Base-by-base conservation (phyloP, 2,888 invertebrate genomes). In the Chesias legatella region DNA sequence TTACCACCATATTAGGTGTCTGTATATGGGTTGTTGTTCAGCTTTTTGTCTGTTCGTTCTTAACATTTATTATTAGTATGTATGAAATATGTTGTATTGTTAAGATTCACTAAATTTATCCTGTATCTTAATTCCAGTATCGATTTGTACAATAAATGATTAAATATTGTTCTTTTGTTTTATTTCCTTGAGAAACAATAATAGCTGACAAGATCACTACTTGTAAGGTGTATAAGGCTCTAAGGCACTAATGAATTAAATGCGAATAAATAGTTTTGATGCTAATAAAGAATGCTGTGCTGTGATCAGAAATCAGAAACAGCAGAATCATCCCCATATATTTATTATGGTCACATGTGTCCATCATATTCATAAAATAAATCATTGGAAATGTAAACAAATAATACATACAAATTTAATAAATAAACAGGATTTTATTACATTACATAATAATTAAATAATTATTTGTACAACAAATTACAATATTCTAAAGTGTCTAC, bases 41-140 rank as follows among this genome's bases (percentile, higher is more conserved):
- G 67, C 61, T 73, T 74, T 67, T 71, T 67, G 67, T 66, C 60
- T 69, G 60, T 73, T 73, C 57, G 62, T 66, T 72, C 65, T 68
- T 69, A 72, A 73, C 66, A 56, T 59, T 61, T 54, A 63, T 62
- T 59, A 63, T 66, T 71, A 30, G 63, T 68, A 67, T 69, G 72
- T 76, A 66, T 21, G 13, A 67, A 73, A 68, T 69, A 67, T 71
- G 67, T 73, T 70, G 24, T 74, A 81, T 65, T 70, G 60, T 73
- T 78, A 77, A 73, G 69, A 51, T 57, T 51, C 64, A 65, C 66
- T 77, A 67, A 71, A 77, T 77, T 68, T 78, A 75, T 75, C 77
- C 79, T 75, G 67, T 73, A 73, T 74, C 73, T 80, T 75, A 75
- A 86, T 86, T 85, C 85, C 83, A 85, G 68, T 81, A 79, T 75